phyloP scores from a whole-genome alignment of 2,113 vertebrate genomes.

The Pelvicachromis taeniatus region DNA sequence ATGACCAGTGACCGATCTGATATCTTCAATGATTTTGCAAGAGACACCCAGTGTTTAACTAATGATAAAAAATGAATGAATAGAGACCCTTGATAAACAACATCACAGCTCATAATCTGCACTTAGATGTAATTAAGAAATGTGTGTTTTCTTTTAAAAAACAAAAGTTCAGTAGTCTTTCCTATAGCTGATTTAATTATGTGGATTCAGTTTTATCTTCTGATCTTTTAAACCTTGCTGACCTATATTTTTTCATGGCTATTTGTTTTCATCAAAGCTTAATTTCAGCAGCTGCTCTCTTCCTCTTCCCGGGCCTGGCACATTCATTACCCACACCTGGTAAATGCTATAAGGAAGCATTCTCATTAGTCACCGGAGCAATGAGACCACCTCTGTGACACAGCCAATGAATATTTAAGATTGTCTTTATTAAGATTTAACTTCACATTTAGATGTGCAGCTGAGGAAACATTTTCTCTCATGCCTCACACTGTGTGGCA shows the following conservation, averaged over 20 bases:
- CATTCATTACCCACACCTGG: neutral
- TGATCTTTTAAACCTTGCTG: neutral
- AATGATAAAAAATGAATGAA: neutral
- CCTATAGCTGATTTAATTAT: neutral
- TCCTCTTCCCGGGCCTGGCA: neutral
- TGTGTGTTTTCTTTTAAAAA: neutral
- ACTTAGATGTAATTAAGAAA: neutral
- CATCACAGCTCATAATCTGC: neutral
- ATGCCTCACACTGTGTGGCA: neutral
- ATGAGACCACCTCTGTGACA: neutral
- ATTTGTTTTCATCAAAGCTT: neutral
- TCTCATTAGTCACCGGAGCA: neutral
- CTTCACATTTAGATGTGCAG: neutral
- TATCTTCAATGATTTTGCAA: neutral
- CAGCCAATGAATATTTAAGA: neutral
- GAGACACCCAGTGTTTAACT: neutral
- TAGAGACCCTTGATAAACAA: neutral
- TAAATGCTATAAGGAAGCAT: neutral
- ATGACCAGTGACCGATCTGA: neutral
- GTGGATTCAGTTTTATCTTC: neutral
- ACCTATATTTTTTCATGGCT: constrained; percentile 9
- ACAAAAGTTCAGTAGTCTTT: neutral
- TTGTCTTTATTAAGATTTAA: neutral
- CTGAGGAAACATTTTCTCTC: neutral
- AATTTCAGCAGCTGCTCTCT: neutral